Base-by-base conservation (phyloP, 1,140 invertebrate genomes). In the Zaprionus africanus region DNA sequence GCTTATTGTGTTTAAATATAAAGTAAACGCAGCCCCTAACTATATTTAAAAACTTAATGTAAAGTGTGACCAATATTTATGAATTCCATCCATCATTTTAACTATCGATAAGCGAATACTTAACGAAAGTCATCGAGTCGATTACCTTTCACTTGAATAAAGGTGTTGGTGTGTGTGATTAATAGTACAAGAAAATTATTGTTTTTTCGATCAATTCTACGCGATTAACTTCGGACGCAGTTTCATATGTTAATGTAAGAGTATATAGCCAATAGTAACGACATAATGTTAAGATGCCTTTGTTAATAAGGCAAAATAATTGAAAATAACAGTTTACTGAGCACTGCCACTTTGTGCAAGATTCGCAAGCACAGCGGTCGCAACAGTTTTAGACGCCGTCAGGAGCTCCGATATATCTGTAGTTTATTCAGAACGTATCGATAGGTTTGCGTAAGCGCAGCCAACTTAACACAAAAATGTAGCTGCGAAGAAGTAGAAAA, bases 401-500 rank as follows among this genome's bases (percentile, higher is more conserved):
- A n/a, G 22, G 51, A 64, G n/a, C 17, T 26, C 36, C 73, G 73
- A 76, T 76, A 56, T 56, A 60, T 26, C 43, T 28, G 60, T 59
- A 58, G 34, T 53, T 58, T 74, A 62, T 74, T 69, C 59, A 34
- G 59, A 60, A 74, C 34, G 17, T 49, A 75, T 70, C 72, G 72
- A 75, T 75, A 75, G 66, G 38, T 76, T 64, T 60, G 73, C 68
- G 36, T 71, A 76, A 76, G 73, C 73, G 73, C 73, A 76, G 61
- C 73, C 73, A 76, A 76, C 73, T 76, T 76, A 76, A 71, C 73
- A 43, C 15, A 26, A 71, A 67, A 71, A 71, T 76, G 67, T 76
- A 76, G 73, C 61, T 71, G 46, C 43, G 36, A 76, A 76, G 73
- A 76, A 75, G 72, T 75, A 75, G 73, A 76, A 76, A 76, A 76